Evolutionary conservation across 2,797 vertebrate species (phyloP).

Genomic region (Aldrovandia affinis): DNA sequence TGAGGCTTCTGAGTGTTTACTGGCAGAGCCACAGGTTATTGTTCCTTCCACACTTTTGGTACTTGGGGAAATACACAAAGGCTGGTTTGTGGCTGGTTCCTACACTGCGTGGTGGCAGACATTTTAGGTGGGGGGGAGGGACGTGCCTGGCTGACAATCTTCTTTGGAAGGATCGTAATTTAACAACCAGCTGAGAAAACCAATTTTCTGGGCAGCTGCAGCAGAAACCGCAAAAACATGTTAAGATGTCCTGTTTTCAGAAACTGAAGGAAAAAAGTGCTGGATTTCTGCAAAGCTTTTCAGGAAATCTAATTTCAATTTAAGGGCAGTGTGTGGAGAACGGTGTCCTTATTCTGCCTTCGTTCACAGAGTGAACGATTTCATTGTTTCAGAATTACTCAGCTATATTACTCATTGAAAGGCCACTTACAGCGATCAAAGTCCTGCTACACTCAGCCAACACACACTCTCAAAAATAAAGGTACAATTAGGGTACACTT

Average conservation of each 20-base stretch:
- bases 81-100: background rate
- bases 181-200: slow-evolving; percentile 21
- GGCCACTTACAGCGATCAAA: background rate
- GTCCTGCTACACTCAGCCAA: background rate
- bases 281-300: background rate
- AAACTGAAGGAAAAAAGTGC: background rate
- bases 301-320: background rate
- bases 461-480: no score
- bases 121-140: background rate
- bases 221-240: background rate
- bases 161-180: slow-evolving; percentile 1
- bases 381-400: background rate
- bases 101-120: background rate
- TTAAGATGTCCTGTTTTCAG: slow-evolving; percentile 9
- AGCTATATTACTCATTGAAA: background rate
- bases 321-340: background rate
- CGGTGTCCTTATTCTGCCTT: background rate
- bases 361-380: background rate
- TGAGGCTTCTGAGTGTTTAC: no score
- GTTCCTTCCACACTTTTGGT: background rate
- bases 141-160: background rate
- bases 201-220: slow-evolving; percentile 23
- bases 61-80: background rate
- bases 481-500: no score
- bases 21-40: background rate